These are phyloP conservation scores for Nilaparvata lugens DNA, from an alignment of 1,140 invertebrate species.

Conservation along the genomic window DNA sequence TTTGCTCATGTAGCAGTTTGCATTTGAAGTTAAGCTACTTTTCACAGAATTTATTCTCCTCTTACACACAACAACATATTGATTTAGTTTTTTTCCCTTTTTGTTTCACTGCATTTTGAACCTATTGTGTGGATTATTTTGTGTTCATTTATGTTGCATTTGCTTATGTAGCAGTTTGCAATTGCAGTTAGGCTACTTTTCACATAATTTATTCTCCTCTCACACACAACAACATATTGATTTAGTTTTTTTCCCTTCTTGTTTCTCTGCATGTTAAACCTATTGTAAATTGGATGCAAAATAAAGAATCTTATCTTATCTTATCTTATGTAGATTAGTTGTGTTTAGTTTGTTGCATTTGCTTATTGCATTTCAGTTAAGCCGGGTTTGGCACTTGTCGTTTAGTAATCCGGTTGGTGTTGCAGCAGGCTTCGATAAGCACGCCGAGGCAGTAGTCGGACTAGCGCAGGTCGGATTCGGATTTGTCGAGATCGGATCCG, in stretches of 20 bases:
- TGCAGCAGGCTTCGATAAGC: slow-evolving; percentile 97
- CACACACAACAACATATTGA: too few species aligned
- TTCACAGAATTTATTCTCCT: neutral
- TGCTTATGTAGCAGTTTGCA: neutral
- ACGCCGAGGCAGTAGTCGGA: slow-evolving; percentile 81
- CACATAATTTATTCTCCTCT: too few species aligned
- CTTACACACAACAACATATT: neutral
- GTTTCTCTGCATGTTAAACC: slow-evolving; percentile 4
- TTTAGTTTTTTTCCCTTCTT: slow-evolving; percentile 17
- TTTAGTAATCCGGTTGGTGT: slow-evolving; percentile 89
- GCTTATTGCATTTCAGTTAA: slow-evolving; percentile 41
- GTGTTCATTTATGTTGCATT: too few species aligned
- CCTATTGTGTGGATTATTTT: too few species aligned
- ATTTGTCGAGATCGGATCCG: slow-evolving; percentile 93
- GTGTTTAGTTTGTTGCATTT: slow-evolving; percentile 12
- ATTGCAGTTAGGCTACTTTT: neutral
- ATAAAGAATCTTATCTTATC: too few species aligned
- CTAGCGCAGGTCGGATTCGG: slow-evolving; percentile 83
- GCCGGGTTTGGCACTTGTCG: slow-evolving; percentile 55
- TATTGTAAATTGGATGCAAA: too few species aligned
- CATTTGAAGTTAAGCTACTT: neutral
- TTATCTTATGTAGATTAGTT: slow-evolving; percentile 21
- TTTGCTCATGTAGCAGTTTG: too few species aligned
- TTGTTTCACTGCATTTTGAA: too few species aligned
- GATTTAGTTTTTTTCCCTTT: too few species aligned